Evolutionary conservation across 2,888 invertebrate species (phyloP).

Genomic region (Cremastinae sp.): DNA sequence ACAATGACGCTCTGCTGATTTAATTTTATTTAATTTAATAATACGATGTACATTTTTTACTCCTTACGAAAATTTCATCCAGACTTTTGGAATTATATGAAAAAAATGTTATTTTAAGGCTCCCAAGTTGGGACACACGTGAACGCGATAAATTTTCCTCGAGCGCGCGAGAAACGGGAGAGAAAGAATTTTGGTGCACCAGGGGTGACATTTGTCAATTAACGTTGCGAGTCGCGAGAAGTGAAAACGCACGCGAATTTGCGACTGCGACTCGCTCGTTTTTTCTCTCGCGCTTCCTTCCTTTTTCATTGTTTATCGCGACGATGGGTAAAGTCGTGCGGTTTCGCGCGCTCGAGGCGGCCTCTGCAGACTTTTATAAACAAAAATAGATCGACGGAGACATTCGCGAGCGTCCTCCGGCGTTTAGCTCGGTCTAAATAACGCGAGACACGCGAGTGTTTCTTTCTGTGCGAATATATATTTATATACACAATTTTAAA

Average conservation of each 20-base stretch:
- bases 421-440: conserved; percentile 60
- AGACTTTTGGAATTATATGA: conserved; percentile 3
- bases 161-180: conserved; percentile 17
- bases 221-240: conserved; percentile 30
- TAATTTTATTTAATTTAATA: too few relatives aligned
- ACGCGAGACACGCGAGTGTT: conserved; percentile 51
- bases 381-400: conserved; percentile 60
- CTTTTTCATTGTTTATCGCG: conserved; percentile 47
- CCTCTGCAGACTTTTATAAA: conserved; percentile 53
- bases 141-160: conserved; percentile 49
- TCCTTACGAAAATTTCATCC: background rate
- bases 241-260: conserved; percentile 38
- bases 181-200: conserved; percentile 1
- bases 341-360: conserved; percentile 55
- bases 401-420: conserved; percentile 48
- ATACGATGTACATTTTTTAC: too few relatives aligned
- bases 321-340: conserved; percentile 47
- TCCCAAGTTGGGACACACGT: conserved; percentile 28
- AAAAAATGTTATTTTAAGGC: conserved; percentile 40
- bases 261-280: conserved; percentile 35
- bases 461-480: background rate
- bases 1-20: too few relatives aligned
- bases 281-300: conserved; percentile 23
- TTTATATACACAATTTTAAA: conserved; percentile 3
- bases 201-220: conserved; percentile 52